Percentiles rank a stretch among this genome's conserved stretches.
These are phyloP conservation scores for Cryptoleucopteryx plumbea DNA, from an alignment of 2,113 vertebrate genomes.

Conservation along the genomic window DNA sequence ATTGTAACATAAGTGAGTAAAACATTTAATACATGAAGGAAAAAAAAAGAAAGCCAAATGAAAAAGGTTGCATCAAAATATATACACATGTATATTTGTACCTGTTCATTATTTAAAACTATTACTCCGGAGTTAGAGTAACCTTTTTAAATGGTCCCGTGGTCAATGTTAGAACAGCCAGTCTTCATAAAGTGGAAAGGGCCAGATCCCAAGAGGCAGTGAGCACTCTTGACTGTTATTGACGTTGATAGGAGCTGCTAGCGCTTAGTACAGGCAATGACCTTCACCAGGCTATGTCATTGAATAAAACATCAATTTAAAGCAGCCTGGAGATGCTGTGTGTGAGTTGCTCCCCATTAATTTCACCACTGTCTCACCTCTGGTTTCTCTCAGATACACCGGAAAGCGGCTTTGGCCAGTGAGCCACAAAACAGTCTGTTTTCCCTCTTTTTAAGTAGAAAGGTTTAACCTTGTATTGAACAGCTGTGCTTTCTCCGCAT, in stretches of 20 bases:
- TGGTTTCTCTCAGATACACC: background rate
- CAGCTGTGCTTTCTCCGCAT: background rate
- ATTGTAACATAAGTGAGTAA: background rate
- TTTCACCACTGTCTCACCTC: background rate
- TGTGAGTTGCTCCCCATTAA: background rate
- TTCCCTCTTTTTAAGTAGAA: background rate
- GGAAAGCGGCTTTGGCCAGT: background rate
- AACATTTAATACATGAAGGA: background rate
- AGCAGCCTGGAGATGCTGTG: background rate
- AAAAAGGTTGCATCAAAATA: background rate
- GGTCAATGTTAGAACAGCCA: background rate
- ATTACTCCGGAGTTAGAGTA: background rate
- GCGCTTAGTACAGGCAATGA: background rate
- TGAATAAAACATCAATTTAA: background rate
- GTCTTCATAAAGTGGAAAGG: background rate
- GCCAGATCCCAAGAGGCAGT: background rate
- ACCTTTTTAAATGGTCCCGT: background rate
- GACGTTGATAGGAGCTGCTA: background rate
- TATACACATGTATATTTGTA: background rate
- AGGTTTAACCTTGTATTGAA: background rate
- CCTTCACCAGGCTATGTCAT: background rate
- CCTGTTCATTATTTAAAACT: background rate
- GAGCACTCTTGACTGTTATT: background rate
- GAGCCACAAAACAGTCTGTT: background rate
- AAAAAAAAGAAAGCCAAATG: accelerated